Evolutionary conservation across 2,888 invertebrate species (phyloP).

Genomic region (Parnassius glacialis): DNA sequence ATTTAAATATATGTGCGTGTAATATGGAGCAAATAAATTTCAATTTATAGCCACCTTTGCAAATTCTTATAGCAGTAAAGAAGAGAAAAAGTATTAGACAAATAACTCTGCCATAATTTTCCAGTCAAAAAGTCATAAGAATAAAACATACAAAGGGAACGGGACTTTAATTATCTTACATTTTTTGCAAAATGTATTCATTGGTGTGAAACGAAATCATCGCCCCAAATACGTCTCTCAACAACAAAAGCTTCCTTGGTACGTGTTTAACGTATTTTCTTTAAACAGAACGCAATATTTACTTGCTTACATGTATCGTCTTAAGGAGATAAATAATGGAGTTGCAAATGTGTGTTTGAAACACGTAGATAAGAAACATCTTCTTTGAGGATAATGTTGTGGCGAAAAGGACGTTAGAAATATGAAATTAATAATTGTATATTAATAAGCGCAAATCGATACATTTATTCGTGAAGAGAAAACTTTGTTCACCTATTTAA

Average conservation of each 20-base stretch:
- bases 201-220: constrained; percentile 70
- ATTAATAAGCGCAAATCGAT: neutral
- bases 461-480: no score
- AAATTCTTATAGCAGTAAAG: constrained; percentile 63
- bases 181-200: constrained; percentile 61
- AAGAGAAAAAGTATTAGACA: no score
- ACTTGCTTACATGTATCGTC: constrained; percentile 59
- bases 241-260: constrained; percentile 63
- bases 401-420: constrained; percentile 10
- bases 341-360: constrained; percentile 57
- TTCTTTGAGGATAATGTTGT: constrained; percentile 38
- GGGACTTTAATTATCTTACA: constrained; percentile 63
- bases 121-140: constrained; percentile 45
- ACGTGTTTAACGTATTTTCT: constrained; percentile 71
- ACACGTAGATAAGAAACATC: constrained; percentile 43
- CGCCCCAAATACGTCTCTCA: constrained; percentile 66
- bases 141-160: constrained; percentile 46
- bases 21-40: constrained; percentile 62
- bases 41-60: constrained; percentile 61
- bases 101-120: constrained; percentile 44
- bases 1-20: constrained; percentile 52
- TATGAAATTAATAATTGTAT: neutral
- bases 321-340: constrained; percentile 67
- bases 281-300: constrained; percentile 63
- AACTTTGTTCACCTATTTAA: no score